Conservation (phyloP, 2,797 vertebrate species). For the Threskiornis aethiopicus region DNA sequence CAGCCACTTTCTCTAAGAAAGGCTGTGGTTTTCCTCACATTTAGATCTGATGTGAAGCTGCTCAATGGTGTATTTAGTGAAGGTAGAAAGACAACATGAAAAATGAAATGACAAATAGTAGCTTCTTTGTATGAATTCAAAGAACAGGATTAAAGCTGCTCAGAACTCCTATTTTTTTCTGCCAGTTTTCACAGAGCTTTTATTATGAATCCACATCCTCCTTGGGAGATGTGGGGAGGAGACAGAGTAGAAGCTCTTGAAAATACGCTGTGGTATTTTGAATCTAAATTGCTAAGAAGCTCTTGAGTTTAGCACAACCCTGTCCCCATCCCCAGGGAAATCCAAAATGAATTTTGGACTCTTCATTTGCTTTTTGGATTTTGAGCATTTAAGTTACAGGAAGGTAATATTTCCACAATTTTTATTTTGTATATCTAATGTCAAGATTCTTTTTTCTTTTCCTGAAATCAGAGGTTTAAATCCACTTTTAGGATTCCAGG, state of each 20-base stretch:
- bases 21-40: not conserved
- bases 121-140: not conserved
- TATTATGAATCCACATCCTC: not conserved
- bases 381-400: not conserved
- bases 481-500: not conserved
- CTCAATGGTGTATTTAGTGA: not conserved
- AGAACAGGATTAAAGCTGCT: not conserved
- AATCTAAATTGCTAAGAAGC: not conserved
- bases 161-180: not conserved
- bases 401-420: not conserved
- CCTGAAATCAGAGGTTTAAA: not conserved
- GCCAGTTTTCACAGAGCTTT: not conserved
- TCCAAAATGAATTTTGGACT: not conserved
- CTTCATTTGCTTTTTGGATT: not conserved
- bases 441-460: not conserved
- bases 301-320: not conserved
- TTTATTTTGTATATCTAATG: not conserved
- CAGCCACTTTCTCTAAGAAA: not conserved
- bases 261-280: not conserved
- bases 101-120: not conserved
- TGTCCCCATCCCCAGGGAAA: not conserved
- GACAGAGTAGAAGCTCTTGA: not conserved
- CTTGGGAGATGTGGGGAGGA: not conserved
- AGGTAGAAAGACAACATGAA: not conserved
- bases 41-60: not conserved